Base-by-base conservation (phyloP, 2,113 vertebrate genomes). In the Anolis carolinensis region DNA sequence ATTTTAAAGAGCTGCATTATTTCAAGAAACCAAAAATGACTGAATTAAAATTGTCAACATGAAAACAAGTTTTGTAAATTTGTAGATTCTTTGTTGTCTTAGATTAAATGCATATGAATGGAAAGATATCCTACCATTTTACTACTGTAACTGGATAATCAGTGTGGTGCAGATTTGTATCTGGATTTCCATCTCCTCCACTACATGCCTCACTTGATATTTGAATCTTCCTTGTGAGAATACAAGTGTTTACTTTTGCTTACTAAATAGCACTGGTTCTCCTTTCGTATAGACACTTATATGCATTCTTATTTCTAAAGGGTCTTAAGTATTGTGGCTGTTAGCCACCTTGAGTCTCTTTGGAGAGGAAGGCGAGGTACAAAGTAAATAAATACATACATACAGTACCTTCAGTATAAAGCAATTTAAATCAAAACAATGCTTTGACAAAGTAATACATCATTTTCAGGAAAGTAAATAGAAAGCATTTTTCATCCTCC, bases 401-500 rank as follows among this genome's bases (percentile, higher is more conserved):
- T 44, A 44, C 39, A 44, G 39, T 44, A 44, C 5, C 52, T 55
- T 55, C 5, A 9, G 10, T 55, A 83, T 39, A 74, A 74, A 75
- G 21, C 39, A 65, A 75, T 27, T 9, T 71, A 52, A 82, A 71
- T 82, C 34, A 75, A 52, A 44, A 23, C 9, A 32, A 74, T 16
- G n/a, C 44, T 62, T 83, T 36, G 39, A 67, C 1, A 1, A 67
- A 67, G 36, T 50, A 39, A 34, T 16, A 68, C 16, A 25, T 50
- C 20, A 71, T 70, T 70, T 74, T 85, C 14, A 23, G 83, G 87
- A 85, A 84, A 91, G 88, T 36, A 23, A 63, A 59, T 8, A 62
- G 75, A 84, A 52, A 83, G 30, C 86, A 81, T 73, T 30, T 39
- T 39, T 34, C 39, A 91, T 89, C 0, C 44, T 86, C 88, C 79